phyloP scores from a whole-genome alignment of 2,888 invertebrate species.

The Heliconius ethilla region DNA sequence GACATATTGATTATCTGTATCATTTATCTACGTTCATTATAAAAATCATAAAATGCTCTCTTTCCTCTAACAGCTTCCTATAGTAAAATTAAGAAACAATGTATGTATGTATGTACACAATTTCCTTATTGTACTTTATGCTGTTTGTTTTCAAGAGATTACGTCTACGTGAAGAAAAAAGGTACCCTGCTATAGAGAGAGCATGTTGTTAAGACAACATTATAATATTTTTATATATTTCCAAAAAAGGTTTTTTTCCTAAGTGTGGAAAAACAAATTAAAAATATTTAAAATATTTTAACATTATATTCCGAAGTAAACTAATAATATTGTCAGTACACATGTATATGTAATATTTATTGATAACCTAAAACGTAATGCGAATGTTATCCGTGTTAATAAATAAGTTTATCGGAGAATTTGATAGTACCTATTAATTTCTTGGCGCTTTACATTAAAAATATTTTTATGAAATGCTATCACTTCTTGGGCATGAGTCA shows the following conservation, averaged over 20 bases:
- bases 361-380: conserved; percentile 6
- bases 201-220: too few relatives aligned
- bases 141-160: neutral
- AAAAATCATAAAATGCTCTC: neutral
- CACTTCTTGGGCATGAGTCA: neutral
- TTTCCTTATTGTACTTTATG: conserved; percentile 6
- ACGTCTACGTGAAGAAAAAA: too few relatives aligned
- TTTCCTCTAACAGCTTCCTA: conserved; percentile 18
- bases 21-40: conserved; percentile 8
- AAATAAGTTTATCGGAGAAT: conserved; percentile 10
- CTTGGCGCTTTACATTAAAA: neutral
- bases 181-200: neutral
- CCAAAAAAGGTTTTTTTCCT: too few relatives aligned
- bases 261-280: too few relatives aligned
- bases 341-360: neutral
- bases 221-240: too few relatives aligned
- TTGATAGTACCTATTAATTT: neutral
- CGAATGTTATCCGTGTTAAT: conserved; percentile 1
- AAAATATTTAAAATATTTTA: too few relatives aligned
- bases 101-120: conserved; percentile 2
- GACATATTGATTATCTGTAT: neutral
- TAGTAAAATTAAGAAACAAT: conserved; percentile 18
- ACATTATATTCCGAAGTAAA: too few relatives aligned
- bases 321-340: neutral
- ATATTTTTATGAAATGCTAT: neutral